Conservation (phyloP, 2,888 invertebrate genomes). For the Patella pellucida region DNA sequence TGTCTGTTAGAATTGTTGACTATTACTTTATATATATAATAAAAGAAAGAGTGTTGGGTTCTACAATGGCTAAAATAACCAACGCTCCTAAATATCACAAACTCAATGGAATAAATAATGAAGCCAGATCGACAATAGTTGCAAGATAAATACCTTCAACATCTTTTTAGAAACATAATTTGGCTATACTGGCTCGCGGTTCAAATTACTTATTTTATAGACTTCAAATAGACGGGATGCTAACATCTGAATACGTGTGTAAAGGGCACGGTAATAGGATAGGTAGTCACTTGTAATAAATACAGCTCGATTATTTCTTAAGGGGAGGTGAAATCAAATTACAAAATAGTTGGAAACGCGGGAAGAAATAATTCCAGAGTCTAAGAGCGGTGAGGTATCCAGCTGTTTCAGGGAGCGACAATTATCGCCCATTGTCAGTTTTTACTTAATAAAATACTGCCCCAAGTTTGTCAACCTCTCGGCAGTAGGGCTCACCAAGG, state of each 20-base stretch:
- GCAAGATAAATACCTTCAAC: too few species aligned
- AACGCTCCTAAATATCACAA: too few species aligned
- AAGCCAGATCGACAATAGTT: too few species aligned
- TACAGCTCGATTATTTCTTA: constrained; percentile 7
- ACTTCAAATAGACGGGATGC: background rate
- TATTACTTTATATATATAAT: too few species aligned
- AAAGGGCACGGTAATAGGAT: background rate
- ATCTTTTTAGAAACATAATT: background rate
- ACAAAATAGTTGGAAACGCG: constrained; percentile 22
- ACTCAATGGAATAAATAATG: too few species aligned
- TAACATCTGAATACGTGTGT: background rate
- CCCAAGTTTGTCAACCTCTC: background rate
- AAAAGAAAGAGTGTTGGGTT: too few species aligned
- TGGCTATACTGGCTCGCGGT: background rate
- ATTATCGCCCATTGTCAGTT: background rate
- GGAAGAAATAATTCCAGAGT: background rate
- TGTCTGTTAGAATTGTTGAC: too few species aligned
- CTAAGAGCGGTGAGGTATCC: background rate
- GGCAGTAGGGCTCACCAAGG: background rate
- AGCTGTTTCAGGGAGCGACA: background rate
- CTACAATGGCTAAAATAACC: too few species aligned
- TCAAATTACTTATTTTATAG: background rate
- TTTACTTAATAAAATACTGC: background rate
- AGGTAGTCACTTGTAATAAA: constrained; percentile 14
- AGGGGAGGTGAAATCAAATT: constrained; percentile 25